Evolutionary conservation across 1,140 invertebrate genomes (phyloP), one percentile per base, ranked within the genome.

Genomic region (Macrocentrus cingulum): DNA sequence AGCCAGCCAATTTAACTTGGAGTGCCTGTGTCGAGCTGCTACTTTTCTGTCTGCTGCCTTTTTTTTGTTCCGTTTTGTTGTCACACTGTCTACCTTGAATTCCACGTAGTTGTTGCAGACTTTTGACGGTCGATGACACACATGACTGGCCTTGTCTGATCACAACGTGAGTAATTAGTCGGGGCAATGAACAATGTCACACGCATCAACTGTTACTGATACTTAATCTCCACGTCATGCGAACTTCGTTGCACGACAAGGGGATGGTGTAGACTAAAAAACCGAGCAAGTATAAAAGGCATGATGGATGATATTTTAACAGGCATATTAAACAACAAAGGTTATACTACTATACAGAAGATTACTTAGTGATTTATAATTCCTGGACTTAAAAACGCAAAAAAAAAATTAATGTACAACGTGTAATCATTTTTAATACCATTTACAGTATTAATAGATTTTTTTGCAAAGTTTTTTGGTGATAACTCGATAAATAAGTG

Each of bases 81-180:
- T n/a, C 3, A 4, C 36, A 13, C 15, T 39, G 13, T 39, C 8
- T 39, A 39, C 36, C 25, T 29, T 11, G 3, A 39, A 39, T 29
- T 29, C 25, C 25, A 34, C 29, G 36, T 39, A n/a, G 4, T 15
- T n/a, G 13, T 39, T 8, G 36, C 8, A 11, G 13, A 39, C 13
- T 39, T 58, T 54, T 32, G 44, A 42, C 56, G 60, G 60, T 62
- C 56, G 56, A 58, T 58, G 60, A 58, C 60, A 62, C 50, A 32
- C 8, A 22, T 34, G 36, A 13, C 11, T 34, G 60, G 48, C 60
- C 60, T 62, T 62, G 60, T 53, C 32, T 39, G 56, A 41, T 44
- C 48, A 44, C 54, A 52, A 49, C 25, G 34, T 52, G 56, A 58
- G 55, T 54, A 62, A 62, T 62, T 62, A 54, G 51, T 58, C 46